These are phyloP conservation scores for Panurus biarmicus DNA, from an alignment of 2,113 vertebrate genomes.

Conservation along the genomic window DNA sequence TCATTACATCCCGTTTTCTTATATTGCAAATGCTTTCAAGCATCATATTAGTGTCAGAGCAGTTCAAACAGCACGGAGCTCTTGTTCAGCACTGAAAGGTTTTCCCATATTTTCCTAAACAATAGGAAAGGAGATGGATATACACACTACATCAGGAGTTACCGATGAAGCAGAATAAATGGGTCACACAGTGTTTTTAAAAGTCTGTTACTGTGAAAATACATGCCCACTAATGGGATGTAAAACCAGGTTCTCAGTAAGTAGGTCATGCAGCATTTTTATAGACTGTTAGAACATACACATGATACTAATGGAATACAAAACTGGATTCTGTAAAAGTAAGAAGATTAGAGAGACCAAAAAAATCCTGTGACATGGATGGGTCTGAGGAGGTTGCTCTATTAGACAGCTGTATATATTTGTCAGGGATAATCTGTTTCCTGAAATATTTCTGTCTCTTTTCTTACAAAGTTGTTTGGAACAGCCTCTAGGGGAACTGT, in stretches of 20 bases:
- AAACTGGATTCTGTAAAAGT: slow-evolving; percentile 32
- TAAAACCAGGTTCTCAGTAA: slow-evolving; percentile 49
- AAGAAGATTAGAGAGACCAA: slow-evolving; percentile 55
- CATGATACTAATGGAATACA: slow-evolving; percentile 52
- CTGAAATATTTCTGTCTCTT: slow-evolving; percentile 33
- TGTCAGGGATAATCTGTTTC: slow-evolving; percentile 37
- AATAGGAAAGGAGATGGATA: not conserved
- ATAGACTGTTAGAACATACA: slow-evolving; percentile 40
- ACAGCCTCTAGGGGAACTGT: not conserved
- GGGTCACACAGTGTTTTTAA: slow-evolving; percentile 35
- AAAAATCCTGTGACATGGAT: slow-evolving; percentile 21
- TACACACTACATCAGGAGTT: not conserved
- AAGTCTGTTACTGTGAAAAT: slow-evolving; percentile 32
- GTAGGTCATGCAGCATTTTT: slow-evolving; percentile 53
- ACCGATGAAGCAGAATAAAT: slow-evolving; percentile 49
- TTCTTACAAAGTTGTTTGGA: not conserved
- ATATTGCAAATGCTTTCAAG: not conserved
- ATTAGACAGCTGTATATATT: slow-evolving; percentile 41
- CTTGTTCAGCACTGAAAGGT: not conserved
- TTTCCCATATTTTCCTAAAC: not conserved
- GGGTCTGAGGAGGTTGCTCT: slow-evolving; percentile 21
- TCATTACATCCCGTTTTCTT: not conserved
- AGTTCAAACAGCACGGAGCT: not conserved
- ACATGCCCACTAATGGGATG: slow-evolving; percentile 41
- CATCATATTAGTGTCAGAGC: not conserved